phyloP scores from a whole-genome alignment of 1,140 invertebrate species.

The Zaprionus ghesquierei region DNA sequence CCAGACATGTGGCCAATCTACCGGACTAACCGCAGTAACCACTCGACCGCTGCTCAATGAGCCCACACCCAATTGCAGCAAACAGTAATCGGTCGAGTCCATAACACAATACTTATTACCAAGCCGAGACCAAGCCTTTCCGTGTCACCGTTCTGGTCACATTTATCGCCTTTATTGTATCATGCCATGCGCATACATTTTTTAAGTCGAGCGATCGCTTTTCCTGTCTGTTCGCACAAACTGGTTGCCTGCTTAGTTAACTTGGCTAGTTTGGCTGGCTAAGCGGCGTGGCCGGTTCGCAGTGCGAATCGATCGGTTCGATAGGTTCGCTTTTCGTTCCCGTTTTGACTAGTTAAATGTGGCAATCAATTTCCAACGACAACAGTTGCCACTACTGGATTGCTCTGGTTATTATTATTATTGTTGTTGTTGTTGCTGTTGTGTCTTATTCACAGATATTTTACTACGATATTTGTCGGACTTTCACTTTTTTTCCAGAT shows the following conservation, averaged over 20 bases:
- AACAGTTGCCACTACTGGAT: conserved; percentile 38
- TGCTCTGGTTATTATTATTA: conserved; percentile 5
- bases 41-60: conserved; percentile 40
- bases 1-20: neutral
- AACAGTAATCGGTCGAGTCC: neutral
- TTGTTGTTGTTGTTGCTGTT: conserved; percentile 24
- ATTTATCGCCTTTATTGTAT: conserved; percentile 49
- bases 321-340: conserved; percentile 54
- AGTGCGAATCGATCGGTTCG: neutral
- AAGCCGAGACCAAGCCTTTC: neutral
- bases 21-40: conserved; percentile 7
- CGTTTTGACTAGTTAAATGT: conserved; percentile 71
- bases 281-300: conserved; percentile 41
- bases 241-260: conserved; percentile 44
- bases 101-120: neutral
- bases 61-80: conserved; percentile 37
- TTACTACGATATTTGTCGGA: conserved; percentile 61
- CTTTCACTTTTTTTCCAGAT: conserved; percentile 71
- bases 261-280: conserved; percentile 38
- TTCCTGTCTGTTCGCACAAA: conserved; percentile 59
- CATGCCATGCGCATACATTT: conserved; percentile 51
- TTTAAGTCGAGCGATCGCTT: conserved; percentile 42
- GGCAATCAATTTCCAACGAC: conserved; percentile 62
- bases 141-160: conserved; percentile 28
- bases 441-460: no score